phyloP scores from a whole-genome alignment of 2,888 invertebrate species.

The Gastracanthus pulcherrimus region DNA sequence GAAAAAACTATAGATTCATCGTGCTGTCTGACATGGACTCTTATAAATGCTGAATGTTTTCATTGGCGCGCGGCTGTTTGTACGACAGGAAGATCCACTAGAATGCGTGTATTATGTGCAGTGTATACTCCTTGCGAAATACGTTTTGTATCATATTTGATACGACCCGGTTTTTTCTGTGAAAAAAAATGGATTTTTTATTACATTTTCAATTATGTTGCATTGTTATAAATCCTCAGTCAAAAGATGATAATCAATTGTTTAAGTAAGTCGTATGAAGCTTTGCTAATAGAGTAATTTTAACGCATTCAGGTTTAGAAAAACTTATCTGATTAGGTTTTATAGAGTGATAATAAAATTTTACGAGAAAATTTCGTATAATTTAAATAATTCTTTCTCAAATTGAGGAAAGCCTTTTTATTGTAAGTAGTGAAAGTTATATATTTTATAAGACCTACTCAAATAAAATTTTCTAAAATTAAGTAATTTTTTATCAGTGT shows the following conservation, averaged over 20 bases:
- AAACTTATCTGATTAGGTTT: neutral
- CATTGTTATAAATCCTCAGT: neutral
- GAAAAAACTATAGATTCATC: slow-evolving; percentile 3
- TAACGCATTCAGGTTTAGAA: neutral
- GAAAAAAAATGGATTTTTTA: slow-evolving; percentile 27
- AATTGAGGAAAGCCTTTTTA: neutral
- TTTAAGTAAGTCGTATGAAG: neutral
- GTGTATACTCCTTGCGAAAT: neutral
- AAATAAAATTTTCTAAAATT: neutral
- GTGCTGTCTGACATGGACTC: slow-evolving; percentile 42
- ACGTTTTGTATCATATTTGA: slow-evolving; percentile 31
- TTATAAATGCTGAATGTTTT: slow-evolving; percentile 10
- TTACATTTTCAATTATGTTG: neutral
- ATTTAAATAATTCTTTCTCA: no score
- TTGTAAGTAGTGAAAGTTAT: neutral
- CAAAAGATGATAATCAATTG: slow-evolving; percentile 4
- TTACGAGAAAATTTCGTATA: neutral
- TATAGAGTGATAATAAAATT: neutral
- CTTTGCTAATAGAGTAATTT: neutral
- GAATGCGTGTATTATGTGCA: neutral
- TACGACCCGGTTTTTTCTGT: slow-evolving; percentile 36
- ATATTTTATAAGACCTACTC: neutral
- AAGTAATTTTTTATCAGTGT: neutral
- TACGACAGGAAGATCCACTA: slow-evolving; percentile 26
- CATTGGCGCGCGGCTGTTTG: neutral